Evolutionary conservation across 2,888 invertebrate genomes (phyloP).

Genomic region (Papilio demoleus): DNA sequence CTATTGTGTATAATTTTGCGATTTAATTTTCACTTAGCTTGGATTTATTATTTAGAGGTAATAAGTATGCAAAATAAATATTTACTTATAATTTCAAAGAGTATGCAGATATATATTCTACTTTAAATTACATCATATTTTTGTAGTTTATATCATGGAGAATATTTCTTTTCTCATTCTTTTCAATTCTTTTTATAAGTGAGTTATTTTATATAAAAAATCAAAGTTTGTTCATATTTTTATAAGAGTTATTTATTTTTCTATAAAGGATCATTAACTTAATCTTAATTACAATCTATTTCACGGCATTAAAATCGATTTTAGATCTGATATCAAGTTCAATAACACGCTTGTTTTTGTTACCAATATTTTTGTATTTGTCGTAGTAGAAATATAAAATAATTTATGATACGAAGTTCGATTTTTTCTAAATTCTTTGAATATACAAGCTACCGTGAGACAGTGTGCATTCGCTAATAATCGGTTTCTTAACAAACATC

Average conservation of each 20-base stretch:
- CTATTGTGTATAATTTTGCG: conserved; percentile 30
- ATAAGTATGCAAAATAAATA: background rate
- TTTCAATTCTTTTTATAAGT: background rate
- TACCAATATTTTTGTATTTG: background rate
- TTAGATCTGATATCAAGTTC: background rate
- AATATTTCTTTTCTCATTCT: background rate
- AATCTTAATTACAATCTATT: background rate
- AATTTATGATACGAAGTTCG: too few species aligned
- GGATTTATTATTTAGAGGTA: background rate
- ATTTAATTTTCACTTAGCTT: background rate
- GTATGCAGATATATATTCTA: too few species aligned
- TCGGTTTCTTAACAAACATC: too few species aligned
- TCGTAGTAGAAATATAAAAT: too few species aligned
- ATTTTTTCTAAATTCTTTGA: background rate
- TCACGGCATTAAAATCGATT: background rate
- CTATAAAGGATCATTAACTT: background rate
- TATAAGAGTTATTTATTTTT: background rate
- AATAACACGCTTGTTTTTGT: background rate
- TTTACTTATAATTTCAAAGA: background rate
- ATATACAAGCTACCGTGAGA: too few species aligned
- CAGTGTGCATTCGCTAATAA: too few species aligned
- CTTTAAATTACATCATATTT: too few species aligned
- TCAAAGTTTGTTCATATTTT: background rate
- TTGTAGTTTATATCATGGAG: too few species aligned
- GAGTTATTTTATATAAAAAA: background rate